phyloP scores from a whole-genome alignment of 2,113 vertebrate genomes.

The Monarcha castaneiventris region DNA sequence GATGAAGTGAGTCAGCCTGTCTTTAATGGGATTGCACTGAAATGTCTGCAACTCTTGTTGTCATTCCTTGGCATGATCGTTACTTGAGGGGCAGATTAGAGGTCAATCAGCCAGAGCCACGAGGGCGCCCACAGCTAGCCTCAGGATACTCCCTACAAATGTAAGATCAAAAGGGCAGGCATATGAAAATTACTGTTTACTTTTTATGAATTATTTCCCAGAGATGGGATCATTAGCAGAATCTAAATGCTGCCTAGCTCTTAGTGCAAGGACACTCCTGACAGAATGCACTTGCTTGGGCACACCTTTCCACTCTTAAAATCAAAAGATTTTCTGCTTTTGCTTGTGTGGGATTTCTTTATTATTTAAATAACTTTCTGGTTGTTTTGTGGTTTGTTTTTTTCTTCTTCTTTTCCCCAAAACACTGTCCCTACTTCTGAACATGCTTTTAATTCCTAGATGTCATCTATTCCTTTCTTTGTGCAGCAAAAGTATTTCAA shows the following conservation, averaged over 20 bases:
- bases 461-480: not conserved
- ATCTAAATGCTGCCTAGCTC: conserved; percentile 30
- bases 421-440: not conserved
- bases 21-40: conserved; percentile 39
- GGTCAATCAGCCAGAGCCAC: conserved; percentile 37
- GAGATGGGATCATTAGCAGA: conserved; percentile 60
- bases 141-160: conserved; percentile 51
- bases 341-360: not conserved
- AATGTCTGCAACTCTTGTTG: conserved; percentile 56
- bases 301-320: not conserved
- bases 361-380: conserved; percentile 15
- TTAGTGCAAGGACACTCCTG: conserved; percentile 27
- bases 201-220: conserved; percentile 61
- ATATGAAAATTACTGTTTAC: conserved; percentile 50
- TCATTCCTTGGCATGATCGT: conserved; percentile 44
- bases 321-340: not conserved
- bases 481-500: not conserved
- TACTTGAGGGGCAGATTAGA: conserved; percentile 46
- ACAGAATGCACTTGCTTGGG: not conserved
- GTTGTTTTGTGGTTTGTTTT: not conserved
- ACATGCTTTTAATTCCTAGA: not conserved
- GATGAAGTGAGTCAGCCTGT: conserved; percentile 10
- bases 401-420: not conserved
- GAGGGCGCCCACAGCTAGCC: not conserved
- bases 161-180: conserved; percentile 48